Percentiles rank a stretch among this genome's conserved stretches.
phyloP scores from a whole-genome alignment of 2,797 vertebrate species.

The Vipera ursinii region DNA sequence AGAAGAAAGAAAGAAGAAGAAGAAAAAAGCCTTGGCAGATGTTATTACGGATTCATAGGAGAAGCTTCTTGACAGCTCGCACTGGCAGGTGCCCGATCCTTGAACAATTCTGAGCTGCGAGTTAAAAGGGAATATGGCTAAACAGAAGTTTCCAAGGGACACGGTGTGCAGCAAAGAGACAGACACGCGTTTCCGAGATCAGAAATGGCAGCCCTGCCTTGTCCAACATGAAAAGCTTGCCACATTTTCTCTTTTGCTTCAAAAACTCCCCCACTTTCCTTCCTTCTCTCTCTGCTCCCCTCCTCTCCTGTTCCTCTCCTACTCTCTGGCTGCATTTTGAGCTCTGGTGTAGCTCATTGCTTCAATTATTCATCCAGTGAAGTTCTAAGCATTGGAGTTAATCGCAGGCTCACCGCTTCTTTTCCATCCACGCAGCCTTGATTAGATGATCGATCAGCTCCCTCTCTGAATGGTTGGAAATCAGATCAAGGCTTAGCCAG shows the following conservation, averaged over 20 bases:
- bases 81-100: not conserved
- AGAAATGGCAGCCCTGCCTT: not conserved
- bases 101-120: conserved; percentile 1
- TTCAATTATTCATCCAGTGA: conserved; percentile 47
- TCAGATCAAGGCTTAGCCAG: conserved; percentile 6
- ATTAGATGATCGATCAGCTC: conserved; percentile 54
- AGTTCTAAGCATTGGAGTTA: conserved; percentile 37
- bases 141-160: conserved; percentile 20
- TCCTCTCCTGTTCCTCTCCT: not conserved
- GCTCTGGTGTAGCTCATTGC: conserved; percentile 8
- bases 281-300: not conserved
- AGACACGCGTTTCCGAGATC: not conserved
- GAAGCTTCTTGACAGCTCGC: not conserved
- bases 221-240: not conserved
- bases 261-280: not conserved
- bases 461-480: not conserved
- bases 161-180: not conserved
- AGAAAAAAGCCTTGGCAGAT: not conserved
- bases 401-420: conserved; percentile 42
- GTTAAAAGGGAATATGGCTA: conserved; percentile 13
- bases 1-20: not conserved
- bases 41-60: not conserved
- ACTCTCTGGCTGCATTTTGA: not conserved
- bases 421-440: not conserved
- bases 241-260: not conserved